These are phyloP conservation scores for Micoletzkya japonica DNA, from an alignment of 2,888 invertebrate genomes.

Conservation along the genomic window DNA sequence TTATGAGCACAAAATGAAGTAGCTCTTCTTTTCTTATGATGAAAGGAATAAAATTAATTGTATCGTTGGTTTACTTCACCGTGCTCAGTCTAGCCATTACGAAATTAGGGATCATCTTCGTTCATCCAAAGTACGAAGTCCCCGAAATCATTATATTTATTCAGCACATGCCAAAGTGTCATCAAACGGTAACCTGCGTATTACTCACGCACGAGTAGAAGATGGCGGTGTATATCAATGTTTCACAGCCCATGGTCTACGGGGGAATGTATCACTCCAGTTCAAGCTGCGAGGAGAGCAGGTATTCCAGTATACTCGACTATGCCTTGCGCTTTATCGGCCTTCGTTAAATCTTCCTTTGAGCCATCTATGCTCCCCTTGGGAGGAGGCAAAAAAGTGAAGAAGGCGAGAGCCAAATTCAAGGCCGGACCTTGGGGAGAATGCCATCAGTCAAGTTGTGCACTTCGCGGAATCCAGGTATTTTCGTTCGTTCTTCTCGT, in stretches of 20 bases:
- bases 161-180: constrained; percentile 76
- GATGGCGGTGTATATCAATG: constrained; percentile 68
- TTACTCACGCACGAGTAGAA: constrained; percentile 75
- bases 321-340: no score
- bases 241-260: constrained; percentile 73
- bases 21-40: no score
- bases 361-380: not conserved
- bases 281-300: constrained; percentile 73
- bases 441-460: constrained; percentile 45
- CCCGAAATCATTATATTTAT: no score
- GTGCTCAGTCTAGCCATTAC: no score
- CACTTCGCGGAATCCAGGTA: constrained; percentile 45
- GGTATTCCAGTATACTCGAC: not conserved
- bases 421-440: constrained; percentile 44
- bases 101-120: no score
- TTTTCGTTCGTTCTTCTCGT: no score
- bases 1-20: not conserved
- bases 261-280: constrained; percentile 78
- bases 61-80: no score
- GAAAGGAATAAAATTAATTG: not conserved
- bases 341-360: no score
- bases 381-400: constrained; percentile 8
- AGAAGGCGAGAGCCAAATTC: constrained; percentile 13
- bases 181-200: constrained; percentile 83
- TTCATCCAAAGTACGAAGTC: no score